Percentiles rank a stretch among this genome's conserved stretches.
Conservation (phyloP, 2,888 invertebrate genomes). For the Cataglyphis altisquamis region DNA sequence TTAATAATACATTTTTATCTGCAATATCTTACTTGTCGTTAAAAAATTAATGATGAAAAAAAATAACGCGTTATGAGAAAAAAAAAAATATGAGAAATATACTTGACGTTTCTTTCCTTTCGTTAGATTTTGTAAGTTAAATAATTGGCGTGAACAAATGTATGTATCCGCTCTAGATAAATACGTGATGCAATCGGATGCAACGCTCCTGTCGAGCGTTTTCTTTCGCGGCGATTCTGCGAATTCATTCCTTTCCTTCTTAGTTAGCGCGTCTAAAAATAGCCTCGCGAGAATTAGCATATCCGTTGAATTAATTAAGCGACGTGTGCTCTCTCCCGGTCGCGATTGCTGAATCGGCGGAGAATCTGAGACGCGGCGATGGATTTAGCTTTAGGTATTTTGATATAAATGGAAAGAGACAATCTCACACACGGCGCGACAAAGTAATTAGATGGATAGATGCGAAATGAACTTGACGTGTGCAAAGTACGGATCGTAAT, state of each 20-base stretch:
- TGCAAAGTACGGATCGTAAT: slow-evolving; percentile 43
- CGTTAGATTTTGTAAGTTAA: not conserved
- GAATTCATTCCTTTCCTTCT: not conserved
- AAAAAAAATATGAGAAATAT: not conserved
- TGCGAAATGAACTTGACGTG: slow-evolving; percentile 69
- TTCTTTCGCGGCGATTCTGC: not conserved
- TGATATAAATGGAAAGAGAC: slow-evolving; percentile 33
- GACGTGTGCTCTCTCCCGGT: not conserved
- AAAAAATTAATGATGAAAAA: not conserved
- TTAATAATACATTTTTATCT: not conserved
- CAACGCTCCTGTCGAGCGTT: not conserved
- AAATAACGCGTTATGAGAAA: not conserved
- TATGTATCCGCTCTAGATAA: not conserved
- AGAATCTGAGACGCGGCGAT: slow-evolving; percentile 22
- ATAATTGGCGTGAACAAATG: not conserved
- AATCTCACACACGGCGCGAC: slow-evolving; percentile 18
- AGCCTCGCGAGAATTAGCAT: slow-evolving; percentile 2
- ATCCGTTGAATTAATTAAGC: slow-evolving; percentile 14
- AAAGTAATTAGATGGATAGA: slow-evolving; percentile 39
- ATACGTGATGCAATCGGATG: not conserved
- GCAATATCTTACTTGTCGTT: not conserved
- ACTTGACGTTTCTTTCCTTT: not conserved
- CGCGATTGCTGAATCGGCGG: not conserved
- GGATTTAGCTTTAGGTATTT: slow-evolving; percentile 27
- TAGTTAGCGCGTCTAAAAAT: not conserved